Percentiles rank a stretch among this genome's conserved stretches.
These are phyloP conservation scores for Macrobrachium nipponense DNA, from an alignment of 1,140 invertebrate species.

Conservation along the genomic window DNA sequence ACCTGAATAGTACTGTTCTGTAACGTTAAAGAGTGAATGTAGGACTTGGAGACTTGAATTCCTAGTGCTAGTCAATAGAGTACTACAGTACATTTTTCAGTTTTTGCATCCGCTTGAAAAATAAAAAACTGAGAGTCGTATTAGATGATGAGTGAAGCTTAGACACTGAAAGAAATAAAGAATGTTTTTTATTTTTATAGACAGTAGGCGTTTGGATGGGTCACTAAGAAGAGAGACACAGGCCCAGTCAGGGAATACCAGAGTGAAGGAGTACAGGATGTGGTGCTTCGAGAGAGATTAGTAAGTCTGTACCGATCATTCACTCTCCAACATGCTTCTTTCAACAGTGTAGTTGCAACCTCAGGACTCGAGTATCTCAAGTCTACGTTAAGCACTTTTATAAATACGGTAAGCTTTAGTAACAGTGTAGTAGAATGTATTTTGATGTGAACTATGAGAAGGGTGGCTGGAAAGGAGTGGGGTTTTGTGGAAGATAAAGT, in stretches of 20 bases:
- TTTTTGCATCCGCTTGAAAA: neutral
- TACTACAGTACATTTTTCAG: neutral
- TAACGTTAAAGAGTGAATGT: too few relatives aligned
- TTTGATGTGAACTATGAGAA: too few relatives aligned
- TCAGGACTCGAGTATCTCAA: slow-evolving; percentile 74
- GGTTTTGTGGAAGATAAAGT: too few relatives aligned
- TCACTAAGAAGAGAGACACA: slow-evolving; percentile 76
- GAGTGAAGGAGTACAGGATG: slow-evolving; percentile 82
- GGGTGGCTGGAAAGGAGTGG: too few relatives aligned
- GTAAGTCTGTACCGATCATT: slow-evolving; percentile 82
- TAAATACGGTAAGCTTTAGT: slow-evolving; percentile 73
- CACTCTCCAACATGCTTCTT: slow-evolving; percentile 81
- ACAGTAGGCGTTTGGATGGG: slow-evolving; percentile 78
- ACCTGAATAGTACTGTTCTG: too few relatives aligned
- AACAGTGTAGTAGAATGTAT: too few relatives aligned
- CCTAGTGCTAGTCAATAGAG: too few relatives aligned
- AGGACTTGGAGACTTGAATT: too few relatives aligned
- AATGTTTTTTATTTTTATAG: slow-evolving; percentile 69
- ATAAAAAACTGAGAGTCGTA: neutral
- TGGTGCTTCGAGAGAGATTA: slow-evolving; percentile 79
- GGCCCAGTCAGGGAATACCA: slow-evolving; percentile 79
- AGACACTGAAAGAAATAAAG: slow-evolving; percentile 19
- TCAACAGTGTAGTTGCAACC: slow-evolving; percentile 73
- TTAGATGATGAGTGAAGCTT: neutral
- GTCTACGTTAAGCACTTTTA: slow-evolving; percentile 77